phyloP scores from a whole-genome alignment of 2,888 invertebrate species.

The Emmelina monodactyla region DNA sequence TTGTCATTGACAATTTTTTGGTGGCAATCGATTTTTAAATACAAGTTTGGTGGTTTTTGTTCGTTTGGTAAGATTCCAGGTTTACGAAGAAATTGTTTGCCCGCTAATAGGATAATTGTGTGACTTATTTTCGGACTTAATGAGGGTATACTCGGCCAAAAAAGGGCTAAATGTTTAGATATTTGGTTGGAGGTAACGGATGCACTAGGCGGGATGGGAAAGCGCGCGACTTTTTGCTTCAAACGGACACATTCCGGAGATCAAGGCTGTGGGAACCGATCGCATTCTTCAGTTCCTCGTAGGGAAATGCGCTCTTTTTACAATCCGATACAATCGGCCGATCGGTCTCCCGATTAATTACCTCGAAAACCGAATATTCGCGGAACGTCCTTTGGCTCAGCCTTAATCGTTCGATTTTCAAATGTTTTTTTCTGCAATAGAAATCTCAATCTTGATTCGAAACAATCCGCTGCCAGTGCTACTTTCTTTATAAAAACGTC shows the following conservation, averaged over 20 bases:
- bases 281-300: constrained; percentile 34
- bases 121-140: too few relatives aligned
- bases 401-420: constrained; percentile 28
- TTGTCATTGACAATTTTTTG: constrained; percentile 67
- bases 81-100: constrained; percentile 25
- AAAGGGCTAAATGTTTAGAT: constrained; percentile 2
- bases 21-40: constrained; percentile 66
- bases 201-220: constrained; percentile 54
- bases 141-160: too few relatives aligned
- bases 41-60: constrained; percentile 50
- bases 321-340: constrained; percentile 45
- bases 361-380: constrained; percentile 34
- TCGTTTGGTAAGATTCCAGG: constrained; percentile 24
- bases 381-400: constrained; percentile 28
- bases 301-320: constrained; percentile 51
- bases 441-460: neutral
- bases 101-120: constrained; percentile 29
- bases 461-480: neutral
- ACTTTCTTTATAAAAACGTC: neutral
- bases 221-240: constrained; percentile 52
- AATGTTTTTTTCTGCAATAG: too few relatives aligned
- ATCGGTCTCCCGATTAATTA: constrained; percentile 54
- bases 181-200: constrained; percentile 16
- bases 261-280: constrained; percentile 62
- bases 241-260: constrained; percentile 36